These are phyloP conservation scores for Pteruthius melanotis DNA, from an alignment of 2,113 vertebrate species.

Conservation along the genomic window DNA sequence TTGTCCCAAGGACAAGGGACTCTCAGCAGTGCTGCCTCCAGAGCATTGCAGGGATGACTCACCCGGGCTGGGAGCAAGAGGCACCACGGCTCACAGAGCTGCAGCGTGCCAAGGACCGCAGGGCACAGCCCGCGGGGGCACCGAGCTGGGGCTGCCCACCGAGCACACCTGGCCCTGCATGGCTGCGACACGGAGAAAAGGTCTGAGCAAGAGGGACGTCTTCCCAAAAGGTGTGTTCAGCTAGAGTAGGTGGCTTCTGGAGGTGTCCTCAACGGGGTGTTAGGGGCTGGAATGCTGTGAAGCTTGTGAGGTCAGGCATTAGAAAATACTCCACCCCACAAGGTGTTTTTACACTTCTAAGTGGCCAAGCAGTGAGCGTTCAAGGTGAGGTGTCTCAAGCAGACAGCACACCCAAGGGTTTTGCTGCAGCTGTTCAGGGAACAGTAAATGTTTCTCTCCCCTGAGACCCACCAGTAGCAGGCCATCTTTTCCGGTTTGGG, in stretches of 20 bases:
- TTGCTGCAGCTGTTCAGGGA: not conserved
- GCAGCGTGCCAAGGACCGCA: not conserved
- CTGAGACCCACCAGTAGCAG: not conserved
- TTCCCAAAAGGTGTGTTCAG: not conserved
- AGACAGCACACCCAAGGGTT: not conserved
- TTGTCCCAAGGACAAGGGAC: not conserved
- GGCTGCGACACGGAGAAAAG: not conserved
- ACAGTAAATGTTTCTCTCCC: not conserved
- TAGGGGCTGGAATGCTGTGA: not conserved
- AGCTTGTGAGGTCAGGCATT: not conserved
- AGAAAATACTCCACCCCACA: not conserved
- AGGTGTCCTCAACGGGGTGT: fast-evolving
- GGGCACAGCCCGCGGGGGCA: not conserved
- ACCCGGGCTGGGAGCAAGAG: not conserved
- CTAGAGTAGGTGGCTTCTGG: not conserved
- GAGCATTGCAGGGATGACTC: not conserved
- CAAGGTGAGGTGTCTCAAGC: not conserved
- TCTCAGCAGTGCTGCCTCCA: not conserved
- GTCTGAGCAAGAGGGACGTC: not conserved
- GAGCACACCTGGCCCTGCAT: not conserved
- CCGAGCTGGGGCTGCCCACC: not conserved
- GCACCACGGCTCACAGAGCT: not conserved
- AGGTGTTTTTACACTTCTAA: not conserved
- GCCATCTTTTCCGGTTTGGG: not conserved
- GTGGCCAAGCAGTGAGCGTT: not conserved